These are phyloP conservation scores for Picathartes gymnocephalus DNA, from an alignment of 2,113 vertebrate genomes.

Conservation along the genomic window DNA sequence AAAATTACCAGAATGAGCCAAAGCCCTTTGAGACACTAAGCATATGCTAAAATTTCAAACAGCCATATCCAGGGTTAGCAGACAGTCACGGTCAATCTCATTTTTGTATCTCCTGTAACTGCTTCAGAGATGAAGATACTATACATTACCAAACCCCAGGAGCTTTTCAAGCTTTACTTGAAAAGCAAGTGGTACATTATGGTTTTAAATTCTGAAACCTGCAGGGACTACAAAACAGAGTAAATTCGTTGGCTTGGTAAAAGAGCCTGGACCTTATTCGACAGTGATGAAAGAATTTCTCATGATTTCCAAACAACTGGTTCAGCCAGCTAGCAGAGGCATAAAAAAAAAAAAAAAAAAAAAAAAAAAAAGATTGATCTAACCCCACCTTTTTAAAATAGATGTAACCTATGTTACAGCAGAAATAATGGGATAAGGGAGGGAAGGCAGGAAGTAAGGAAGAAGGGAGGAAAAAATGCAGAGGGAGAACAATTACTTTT, in stretches of 20 bases:
- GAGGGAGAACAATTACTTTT: background rate
- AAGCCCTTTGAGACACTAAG: background rate
- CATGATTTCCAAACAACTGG: background rate
- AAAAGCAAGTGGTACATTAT: constrained; percentile 28
- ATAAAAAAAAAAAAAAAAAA: background rate
- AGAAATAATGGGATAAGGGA: background rate
- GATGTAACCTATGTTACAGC: background rate
- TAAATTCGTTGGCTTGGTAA: constrained; percentile 41
- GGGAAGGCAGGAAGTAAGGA: background rate
- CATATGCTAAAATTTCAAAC: constrained; percentile 6
- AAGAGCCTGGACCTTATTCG: background rate
- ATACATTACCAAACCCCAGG: constrained; percentile 4
- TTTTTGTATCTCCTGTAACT: background rate
- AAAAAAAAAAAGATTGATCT: background rate
- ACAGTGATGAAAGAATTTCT: background rate
- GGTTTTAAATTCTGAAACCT: constrained; percentile 36
- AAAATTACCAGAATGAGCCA: background rate
- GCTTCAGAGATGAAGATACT: background rate
- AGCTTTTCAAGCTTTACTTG: constrained; percentile 18
- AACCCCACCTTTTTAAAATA: background rate
- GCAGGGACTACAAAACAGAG: background rate
- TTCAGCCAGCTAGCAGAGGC: background rate
- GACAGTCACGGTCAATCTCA: background rate
- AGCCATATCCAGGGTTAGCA: background rate
- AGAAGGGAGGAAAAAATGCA: background rate